Percentiles rank a stretch among this genome's conserved stretches.
These are phyloP conservation scores for Drosophila setosimentum DNA, from an alignment of 2,888 invertebrate genomes.

Conservation along the genomic window DNA sequence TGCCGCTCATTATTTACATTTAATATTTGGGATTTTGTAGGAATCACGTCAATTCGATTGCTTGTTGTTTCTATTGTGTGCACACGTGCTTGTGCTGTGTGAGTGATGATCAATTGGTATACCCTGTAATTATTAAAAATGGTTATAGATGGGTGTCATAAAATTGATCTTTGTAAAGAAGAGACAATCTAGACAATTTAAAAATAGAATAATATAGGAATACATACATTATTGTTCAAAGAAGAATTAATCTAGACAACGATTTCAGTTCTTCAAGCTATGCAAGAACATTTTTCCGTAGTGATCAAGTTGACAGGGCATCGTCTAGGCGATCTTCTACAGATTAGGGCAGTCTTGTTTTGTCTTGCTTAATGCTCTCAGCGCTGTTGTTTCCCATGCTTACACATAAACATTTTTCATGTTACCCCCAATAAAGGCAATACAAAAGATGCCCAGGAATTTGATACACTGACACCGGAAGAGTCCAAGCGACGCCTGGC, in stretches of 20 bases:
- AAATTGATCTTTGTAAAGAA: not conserved
- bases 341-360: not conserved
- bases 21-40: conserved; percentile 39
- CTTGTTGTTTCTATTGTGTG: conserved; percentile 38
- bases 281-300: not conserved
- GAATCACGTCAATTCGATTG: conserved; percentile 32
- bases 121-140: not conserved
- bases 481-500: conserved; percentile 93
- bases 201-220: no score
- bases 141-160: not conserved
- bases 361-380: conserved; percentile 5
- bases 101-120: conserved; percentile 7
- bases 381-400: conserved; percentile 18
- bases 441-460: conserved; percentile 95
- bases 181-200: not conserved
- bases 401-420: conserved; percentile 2
- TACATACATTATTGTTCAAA: not conserved
- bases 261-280: not conserved
- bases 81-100: conserved; percentile 32
- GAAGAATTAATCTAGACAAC: not conserved
- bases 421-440: conserved; percentile 88
- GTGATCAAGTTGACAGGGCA: not conserved
- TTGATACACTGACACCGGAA: conserved; percentile 93
- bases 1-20: conserved; percentile 18
- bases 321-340: not conserved